Conservation (phyloP, 2,888 invertebrate species). For the Molorchus minor region DNA sequence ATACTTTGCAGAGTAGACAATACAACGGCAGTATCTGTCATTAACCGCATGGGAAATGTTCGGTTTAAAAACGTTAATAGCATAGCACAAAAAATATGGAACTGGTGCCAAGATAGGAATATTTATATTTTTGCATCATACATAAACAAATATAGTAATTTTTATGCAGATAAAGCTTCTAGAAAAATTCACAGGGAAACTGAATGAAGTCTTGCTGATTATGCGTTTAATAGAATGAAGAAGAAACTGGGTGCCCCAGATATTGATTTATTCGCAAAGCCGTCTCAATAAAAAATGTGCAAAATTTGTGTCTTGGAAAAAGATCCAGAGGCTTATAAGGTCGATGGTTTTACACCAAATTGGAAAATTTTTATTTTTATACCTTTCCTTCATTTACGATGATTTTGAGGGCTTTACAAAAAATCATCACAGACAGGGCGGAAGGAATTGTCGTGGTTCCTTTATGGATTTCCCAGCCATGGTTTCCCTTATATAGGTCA, state of each 20-base stretch:
- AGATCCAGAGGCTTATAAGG: slow-evolving; percentile 29
- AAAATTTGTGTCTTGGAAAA: slow-evolving; percentile 33
- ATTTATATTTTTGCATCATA: slow-evolving; percentile 33
- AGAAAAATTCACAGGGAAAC: slow-evolving; percentile 11
- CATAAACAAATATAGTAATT: slow-evolving; percentile 31
- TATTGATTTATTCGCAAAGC: slow-evolving; percentile 36
- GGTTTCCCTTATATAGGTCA: slow-evolving; percentile 17
- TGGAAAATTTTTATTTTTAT: slow-evolving; percentile 37
- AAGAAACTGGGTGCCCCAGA: slow-evolving; percentile 10
- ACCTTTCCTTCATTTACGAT: slow-evolving; percentile 38
- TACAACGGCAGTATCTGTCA: slow-evolving; percentile 27
- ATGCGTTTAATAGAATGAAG: slow-evolving; percentile 11
- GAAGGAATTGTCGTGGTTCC: slow-evolving; percentile 22
- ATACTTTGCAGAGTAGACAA: slow-evolving; percentile 9
- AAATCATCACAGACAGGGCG: slow-evolving; percentile 30
- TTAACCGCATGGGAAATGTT: slow-evolving; percentile 29
- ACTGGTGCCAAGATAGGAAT: slow-evolving; percentile 38
- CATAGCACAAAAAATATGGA: slow-evolving; percentile 35
- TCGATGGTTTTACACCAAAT: slow-evolving; percentile 40
- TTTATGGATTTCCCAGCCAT: slow-evolving; percentile 19
- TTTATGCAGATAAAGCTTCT: slow-evolving; percentile 27
- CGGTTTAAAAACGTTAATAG: slow-evolving; percentile 1
- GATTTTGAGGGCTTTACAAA: slow-evolving; percentile 22
- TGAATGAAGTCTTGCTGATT: slow-evolving; percentile 22
- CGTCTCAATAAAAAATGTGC: slow-evolving; percentile 36